Percentiles rank a stretch among this genome's conserved stretches.
Evolutionary conservation across 2,797 vertebrate genomes (phyloP).

Genomic region (Lepilemur septentrionalis): DNA sequence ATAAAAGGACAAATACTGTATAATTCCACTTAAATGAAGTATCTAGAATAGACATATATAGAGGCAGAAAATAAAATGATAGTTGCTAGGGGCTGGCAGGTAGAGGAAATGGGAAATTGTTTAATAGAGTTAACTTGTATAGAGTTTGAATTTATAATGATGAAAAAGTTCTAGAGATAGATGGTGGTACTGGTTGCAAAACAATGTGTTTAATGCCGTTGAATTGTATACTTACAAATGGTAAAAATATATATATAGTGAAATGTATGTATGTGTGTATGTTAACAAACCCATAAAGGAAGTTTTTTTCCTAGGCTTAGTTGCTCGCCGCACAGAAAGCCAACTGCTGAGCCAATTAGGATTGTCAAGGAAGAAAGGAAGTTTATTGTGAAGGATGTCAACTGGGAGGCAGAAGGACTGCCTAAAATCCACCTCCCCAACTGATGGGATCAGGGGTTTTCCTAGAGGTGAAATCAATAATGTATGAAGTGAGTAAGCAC

Average conservation of each 20-base stretch:
- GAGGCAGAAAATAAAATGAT: not conserved
- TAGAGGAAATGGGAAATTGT: not conserved
- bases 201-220: not conserved
- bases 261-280: not conserved
- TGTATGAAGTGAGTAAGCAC: not conserved
- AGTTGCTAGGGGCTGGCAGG: not conserved
- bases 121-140: not conserved
- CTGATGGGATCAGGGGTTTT: not conserved
- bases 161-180: not conserved
- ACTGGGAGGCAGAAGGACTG: not conserved
- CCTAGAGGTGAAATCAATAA: not conserved
- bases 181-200: not conserved
- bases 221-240: not conserved
- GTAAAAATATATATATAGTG: not conserved
- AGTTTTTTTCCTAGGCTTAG: not conserved
- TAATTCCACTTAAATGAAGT: not conserved
- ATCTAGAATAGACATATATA: not conserved
- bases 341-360: not conserved
- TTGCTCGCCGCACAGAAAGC: not conserved
- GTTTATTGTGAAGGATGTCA: too few relatives aligned
- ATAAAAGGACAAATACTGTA: not conserved
- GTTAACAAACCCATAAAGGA: too few relatives aligned
- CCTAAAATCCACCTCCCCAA: not conserved
- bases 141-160: not conserved
- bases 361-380: not conserved